Percentiles rank a stretch among this genome's conserved stretches.
Evolutionary conservation across 2,888 invertebrate species (phyloP).

Genomic region (Sesia apiformis): DNA sequence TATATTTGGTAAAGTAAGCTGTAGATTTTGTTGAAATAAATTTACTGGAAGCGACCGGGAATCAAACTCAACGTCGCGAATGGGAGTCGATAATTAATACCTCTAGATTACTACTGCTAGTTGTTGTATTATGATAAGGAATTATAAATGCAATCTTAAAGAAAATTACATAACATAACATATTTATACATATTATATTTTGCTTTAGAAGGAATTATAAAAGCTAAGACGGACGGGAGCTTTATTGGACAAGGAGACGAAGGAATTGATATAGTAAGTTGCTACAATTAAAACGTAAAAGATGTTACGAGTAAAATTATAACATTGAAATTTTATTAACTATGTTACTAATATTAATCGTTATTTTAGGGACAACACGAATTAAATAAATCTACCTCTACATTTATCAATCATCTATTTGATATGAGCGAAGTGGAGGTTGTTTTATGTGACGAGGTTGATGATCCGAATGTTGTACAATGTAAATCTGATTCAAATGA

Average conservation of each 20-base stretch:
- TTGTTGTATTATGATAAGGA: too few species aligned
- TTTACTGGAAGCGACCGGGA: too few species aligned
- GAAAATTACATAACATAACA: too few species aligned
- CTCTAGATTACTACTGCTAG: too few species aligned
- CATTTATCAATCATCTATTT: slow-evolving; percentile 51
- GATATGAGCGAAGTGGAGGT: slow-evolving; percentile 56
- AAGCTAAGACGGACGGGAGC: slow-evolving; percentile 15
- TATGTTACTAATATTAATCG: background rate
- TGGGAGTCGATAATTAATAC: too few species aligned
- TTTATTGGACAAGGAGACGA: slow-evolving; percentile 62
- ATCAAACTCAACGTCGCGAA: too few species aligned
- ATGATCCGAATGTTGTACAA: slow-evolving; percentile 14
- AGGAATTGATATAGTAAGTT: slow-evolving; percentile 36
- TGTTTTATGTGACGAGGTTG: slow-evolving; percentile 19
- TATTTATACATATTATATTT: too few species aligned
- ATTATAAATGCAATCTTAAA: too few species aligned
- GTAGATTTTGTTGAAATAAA: too few species aligned
- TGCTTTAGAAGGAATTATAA: too few species aligned
- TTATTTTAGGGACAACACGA: slow-evolving; percentile 30
- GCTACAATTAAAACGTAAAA: background rate
- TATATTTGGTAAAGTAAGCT: too few species aligned
- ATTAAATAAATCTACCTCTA: slow-evolving; percentile 41
- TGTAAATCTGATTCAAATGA: slow-evolving; percentile 20
- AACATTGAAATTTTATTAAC: background rate
- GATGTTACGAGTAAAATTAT: too few species aligned